Conservation (phyloP, 2,797 vertebrate genomes). For the Dicrostonyx torquatus region DNA sequence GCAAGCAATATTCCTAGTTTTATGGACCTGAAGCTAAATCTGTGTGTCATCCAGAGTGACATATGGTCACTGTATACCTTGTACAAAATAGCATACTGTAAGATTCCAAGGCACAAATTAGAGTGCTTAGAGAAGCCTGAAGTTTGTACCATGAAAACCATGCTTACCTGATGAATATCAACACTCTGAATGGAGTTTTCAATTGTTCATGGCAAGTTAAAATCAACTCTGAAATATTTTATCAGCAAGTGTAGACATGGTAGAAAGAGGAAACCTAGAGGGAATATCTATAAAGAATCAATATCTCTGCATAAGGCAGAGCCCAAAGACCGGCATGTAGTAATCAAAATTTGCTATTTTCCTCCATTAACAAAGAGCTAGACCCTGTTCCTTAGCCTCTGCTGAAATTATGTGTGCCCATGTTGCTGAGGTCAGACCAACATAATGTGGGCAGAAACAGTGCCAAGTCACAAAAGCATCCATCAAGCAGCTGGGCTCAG, state of each 20-base stretch:
- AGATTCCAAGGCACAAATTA: slow-evolving; percentile 41
- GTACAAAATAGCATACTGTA: neutral
- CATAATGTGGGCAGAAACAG: neutral
- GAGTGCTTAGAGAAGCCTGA: slow-evolving; percentile 52
- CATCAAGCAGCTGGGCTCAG: neutral
- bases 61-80: neutral
- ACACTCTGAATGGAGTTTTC: slow-evolving; percentile 56
- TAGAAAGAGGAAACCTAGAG: slow-evolving; percentile 21
- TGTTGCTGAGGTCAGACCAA: neutral
- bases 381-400: neutral
- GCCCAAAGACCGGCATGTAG: slow-evolving; percentile 1
- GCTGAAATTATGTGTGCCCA: neutral
- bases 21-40: slow-evolving; percentile 43
- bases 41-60: neutral
- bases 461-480: neutral
- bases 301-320: slow-evolving; percentile 14
- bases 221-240: slow-evolving; percentile 60
- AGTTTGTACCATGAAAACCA: slow-evolving; percentile 49
- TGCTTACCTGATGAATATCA: slow-evolving; percentile 53
- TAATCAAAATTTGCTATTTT: slow-evolving; percentile 43
- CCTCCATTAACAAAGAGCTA: neutral
- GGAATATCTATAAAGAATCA: slow-evolving; percentile 41
- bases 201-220: slow-evolving; percentile 37
- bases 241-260: slow-evolving; percentile 18
- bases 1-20: slow-evolving; percentile 33